Conservation (phyloP, 2,797 vertebrate species). For the Pitangus sulphuratus region DNA sequence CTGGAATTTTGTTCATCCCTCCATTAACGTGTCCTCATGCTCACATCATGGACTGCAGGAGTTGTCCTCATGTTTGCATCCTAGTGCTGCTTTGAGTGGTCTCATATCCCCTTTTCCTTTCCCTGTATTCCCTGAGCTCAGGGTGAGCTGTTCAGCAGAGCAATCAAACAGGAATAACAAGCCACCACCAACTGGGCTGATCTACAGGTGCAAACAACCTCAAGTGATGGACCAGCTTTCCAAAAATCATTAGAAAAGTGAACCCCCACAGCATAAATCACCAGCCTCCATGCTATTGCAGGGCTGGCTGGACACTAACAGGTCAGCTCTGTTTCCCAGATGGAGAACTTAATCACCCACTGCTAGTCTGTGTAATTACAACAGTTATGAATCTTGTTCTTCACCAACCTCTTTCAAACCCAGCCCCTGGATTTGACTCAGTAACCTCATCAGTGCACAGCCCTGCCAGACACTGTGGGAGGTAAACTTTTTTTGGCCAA, state of each 20-base stretch:
- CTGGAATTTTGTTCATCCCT: not conserved
- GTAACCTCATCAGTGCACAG: not conserved
- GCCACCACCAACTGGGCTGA: not conserved
- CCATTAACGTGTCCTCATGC: not conserved
- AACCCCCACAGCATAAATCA: not conserved
- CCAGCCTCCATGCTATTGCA: not conserved
- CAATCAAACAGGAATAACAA: not conserved
- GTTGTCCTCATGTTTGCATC: not conserved
- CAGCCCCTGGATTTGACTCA: not conserved
- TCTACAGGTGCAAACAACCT: not conserved
- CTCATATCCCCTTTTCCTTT: not conserved
- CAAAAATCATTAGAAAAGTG: slow-evolving; percentile 2
- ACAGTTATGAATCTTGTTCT: not conserved
- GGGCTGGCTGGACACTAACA: not conserved
- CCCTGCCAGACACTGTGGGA: not conserved
- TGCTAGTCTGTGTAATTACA: not conserved
- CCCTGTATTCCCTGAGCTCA: not conserved
- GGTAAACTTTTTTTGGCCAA: not conserved
- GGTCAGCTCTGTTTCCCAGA: not conserved
- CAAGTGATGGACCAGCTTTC: not conserved
- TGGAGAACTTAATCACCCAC: not conserved
- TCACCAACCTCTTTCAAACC: not conserved
- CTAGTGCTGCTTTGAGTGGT: not conserved
- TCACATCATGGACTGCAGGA: not conserved
- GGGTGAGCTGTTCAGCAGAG: not conserved